Base-by-base conservation (phyloP, 2,113 vertebrate genomes). In the Holacanthus passer region DNA sequence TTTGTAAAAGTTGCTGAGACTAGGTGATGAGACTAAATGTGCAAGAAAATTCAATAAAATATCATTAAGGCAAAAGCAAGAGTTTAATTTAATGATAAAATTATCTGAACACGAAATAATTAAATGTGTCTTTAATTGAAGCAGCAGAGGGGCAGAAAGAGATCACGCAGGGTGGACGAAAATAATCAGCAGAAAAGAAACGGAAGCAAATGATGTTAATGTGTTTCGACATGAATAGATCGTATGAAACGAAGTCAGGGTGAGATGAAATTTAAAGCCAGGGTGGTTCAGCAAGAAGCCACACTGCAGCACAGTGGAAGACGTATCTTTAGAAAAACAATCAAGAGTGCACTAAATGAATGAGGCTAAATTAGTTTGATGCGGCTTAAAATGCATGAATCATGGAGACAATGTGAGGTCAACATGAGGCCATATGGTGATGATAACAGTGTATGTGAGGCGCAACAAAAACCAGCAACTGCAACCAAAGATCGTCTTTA, bases 341-440 rank as follows among this genome's bases (percentile, higher is more conserved):
- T 70, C 8, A 56, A 14, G 7, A 37, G n/a, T 45, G 24, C 14
- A 9, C 63, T 19, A 31, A 66, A 66, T 47, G 3, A 66, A 66
- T 39, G 13, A 41, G 39, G 24, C 41, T n/a, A 35, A 47, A 73
- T 73, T 20, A 48, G 71, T 8, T 62, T 24, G 48, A 24, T 73
- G 56, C 48, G 56, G 29, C 71, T 48, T 35, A 73, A 60, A 19
- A 62, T 24, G 37, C 53, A 17, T 73, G 9, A 45, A 59, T 37
- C 19, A 62, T 48, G 0, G 29, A n/a, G 27, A 13, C 45, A 64
- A 29, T n/a, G 20, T 50, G n/a, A 74, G 73, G 59, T 64, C 63
- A 20, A 20, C 24, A 6, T 11, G 22, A 45, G 63, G 7, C 7
- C 59, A 43, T 19, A 16, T 13, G 1, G 11, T 4, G 50, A n/a